phyloP scores from a whole-genome alignment of 2,888 invertebrate genomes.

The Sinodicranocentrus sp. region DNA sequence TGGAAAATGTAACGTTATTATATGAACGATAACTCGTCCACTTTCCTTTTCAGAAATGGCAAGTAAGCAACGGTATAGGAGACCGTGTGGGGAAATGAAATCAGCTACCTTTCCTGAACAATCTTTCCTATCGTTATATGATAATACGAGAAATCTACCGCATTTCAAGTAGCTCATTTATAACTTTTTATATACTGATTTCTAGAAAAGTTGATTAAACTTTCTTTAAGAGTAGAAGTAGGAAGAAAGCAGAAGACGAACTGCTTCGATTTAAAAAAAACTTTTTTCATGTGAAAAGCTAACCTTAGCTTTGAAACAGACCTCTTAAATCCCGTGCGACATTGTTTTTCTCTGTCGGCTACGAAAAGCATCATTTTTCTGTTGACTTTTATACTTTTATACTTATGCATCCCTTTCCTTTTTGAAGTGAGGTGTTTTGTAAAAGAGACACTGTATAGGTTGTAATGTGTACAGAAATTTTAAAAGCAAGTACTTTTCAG shows the following conservation, averaged over 20 bases:
- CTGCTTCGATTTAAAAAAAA: not conserved
- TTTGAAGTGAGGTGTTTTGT: too few species aligned
- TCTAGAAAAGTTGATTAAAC: not conserved
- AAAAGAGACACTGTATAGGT: too few species aligned
- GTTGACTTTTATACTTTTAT: too few species aligned
- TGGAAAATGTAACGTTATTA: constrained; percentile 21
- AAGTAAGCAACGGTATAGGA: not conserved
- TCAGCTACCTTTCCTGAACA: too few species aligned
- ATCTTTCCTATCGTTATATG: not conserved
- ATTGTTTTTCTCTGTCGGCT: not conserved
- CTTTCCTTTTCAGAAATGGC: not conserved
- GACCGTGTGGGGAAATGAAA: too few species aligned
- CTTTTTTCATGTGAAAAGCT: not conserved
- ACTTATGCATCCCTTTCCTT: too few species aligned
- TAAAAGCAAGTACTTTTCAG: too few species aligned
- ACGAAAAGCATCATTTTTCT: too few species aligned
- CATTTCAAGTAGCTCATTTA: constrained; percentile 18
- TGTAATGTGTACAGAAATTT: too few species aligned
- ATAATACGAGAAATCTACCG: not conserved
- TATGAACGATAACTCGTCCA: not conserved
- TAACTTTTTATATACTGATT: constrained; percentile 18
- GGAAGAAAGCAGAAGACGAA: not conserved
- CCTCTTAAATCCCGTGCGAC: not conserved
- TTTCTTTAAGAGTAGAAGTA: not conserved
- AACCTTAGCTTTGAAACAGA: not conserved